A percentile compares a stretch with the other conserved stretches of the same genome.
These are phyloP conservation scores for Oryzaephilus surinamensis DNA, from an alignment of 1,140 invertebrate species.

Conservation along the genomic window DNA sequence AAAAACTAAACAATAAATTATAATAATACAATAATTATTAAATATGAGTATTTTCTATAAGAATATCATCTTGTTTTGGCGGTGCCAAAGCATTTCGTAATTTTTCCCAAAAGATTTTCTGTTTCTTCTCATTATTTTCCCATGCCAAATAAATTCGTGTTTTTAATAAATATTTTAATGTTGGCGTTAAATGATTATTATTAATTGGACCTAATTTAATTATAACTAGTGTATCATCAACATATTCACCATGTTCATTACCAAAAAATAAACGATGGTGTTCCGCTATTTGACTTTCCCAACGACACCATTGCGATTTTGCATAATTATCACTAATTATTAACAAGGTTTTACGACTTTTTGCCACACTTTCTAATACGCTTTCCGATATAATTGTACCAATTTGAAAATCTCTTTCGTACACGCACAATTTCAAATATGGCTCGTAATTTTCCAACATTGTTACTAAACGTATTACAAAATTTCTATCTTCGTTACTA, in stretches of 20 bases:
- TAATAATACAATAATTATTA: slow-evolving; percentile 2
- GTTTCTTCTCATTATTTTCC: slow-evolving; percentile 37
- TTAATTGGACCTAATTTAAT: slow-evolving; percentile 46
- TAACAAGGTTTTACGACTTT: slow-evolving; percentile 49
- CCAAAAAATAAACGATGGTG: slow-evolving; percentile 42
- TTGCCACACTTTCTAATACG: slow-evolving; percentile 46
- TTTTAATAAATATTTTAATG: slow-evolving; percentile 46
- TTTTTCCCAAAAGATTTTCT: slow-evolving; percentile 43
- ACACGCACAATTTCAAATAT: slow-evolving; percentile 49
- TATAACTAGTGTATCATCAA: slow-evolving; percentile 46
- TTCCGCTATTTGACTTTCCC: slow-evolving; percentile 52
- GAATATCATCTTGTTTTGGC: slow-evolving; percentile 4
- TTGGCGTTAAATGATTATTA: slow-evolving; percentile 42
- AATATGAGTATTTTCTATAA: slow-evolving; percentile 16
- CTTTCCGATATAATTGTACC: slow-evolving; percentile 50
- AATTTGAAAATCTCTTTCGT: slow-evolving; percentile 54
- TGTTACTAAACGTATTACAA: slow-evolving; percentile 45
- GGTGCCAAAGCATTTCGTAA: slow-evolving; percentile 29
- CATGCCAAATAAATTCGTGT: slow-evolving; percentile 51
- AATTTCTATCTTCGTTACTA: slow-evolving; percentile 49
- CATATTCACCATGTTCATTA: slow-evolving; percentile 30
- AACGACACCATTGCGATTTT: slow-evolving; percentile 54
- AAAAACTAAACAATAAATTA: not conserved
- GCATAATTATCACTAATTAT: slow-evolving; percentile 53
- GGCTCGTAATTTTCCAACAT: slow-evolving; percentile 45